These are phyloP conservation scores for Cephus spinipes DNA, from an alignment of 2,888 invertebrate genomes.

Conservation along the genomic window DNA sequence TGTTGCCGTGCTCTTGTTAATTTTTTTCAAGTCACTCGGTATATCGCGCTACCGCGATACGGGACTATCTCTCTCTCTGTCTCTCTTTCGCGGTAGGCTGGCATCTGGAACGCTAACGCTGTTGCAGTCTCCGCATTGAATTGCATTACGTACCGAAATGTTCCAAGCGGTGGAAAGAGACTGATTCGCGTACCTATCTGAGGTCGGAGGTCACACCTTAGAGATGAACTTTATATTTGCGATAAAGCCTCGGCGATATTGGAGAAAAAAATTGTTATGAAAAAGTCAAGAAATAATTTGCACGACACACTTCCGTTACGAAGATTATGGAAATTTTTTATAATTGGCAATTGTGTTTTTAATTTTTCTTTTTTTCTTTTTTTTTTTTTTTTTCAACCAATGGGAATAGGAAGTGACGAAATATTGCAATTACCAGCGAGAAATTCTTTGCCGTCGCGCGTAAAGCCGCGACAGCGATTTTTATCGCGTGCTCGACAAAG, in stretches of 20 bases:
- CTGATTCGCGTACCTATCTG: conserved; percentile 35
- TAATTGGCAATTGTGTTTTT: no score
- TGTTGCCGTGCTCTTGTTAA: neutral
- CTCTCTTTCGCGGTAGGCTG: neutral
- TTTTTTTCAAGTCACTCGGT: neutral
- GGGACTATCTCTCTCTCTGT: neutral
- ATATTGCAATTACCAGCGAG: neutral
- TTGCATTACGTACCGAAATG: conserved; percentile 2
- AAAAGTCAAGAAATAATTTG: neutral
- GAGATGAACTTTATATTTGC: conserved; percentile 39
- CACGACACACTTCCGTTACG: neutral
- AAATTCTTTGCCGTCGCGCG: neutral
- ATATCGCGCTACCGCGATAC: neutral
- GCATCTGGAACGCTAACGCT: neutral
- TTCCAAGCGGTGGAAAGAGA: conserved; percentile 19
- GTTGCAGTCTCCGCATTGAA: neutral
- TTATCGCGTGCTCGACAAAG: neutral
- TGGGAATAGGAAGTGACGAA: neutral
- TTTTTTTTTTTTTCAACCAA: neutral
- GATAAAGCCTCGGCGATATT: conserved; percentile 23
- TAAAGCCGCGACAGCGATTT: neutral
- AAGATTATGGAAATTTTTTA: no score
- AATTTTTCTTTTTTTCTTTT: neutral
- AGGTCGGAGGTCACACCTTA: conserved; percentile 36
- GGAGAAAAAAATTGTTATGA: neutral